phyloP scores from a whole-genome alignment of 2,888 invertebrate genomes.

The Clostera curtula region DNA sequence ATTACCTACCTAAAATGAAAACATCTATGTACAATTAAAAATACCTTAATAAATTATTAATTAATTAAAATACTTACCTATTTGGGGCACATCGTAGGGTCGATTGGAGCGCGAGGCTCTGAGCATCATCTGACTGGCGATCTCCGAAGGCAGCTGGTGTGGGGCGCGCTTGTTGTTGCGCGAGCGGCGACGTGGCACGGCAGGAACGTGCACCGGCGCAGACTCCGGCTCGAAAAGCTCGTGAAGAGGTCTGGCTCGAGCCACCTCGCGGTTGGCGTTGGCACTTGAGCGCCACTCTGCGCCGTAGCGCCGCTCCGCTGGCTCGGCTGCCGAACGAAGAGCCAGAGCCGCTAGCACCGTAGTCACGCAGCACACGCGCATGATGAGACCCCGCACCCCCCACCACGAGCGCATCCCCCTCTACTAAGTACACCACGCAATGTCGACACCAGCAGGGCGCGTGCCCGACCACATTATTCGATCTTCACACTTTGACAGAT shows the following conservation, averaged over 20 bases:
- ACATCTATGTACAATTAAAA: constrained; percentile 1
- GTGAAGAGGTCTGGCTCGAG: constrained; percentile 50
- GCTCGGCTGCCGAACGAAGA: constrained; percentile 56
- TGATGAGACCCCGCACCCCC: constrained; percentile 49
- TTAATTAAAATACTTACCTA: constrained; percentile 81
- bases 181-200: constrained; percentile 43
- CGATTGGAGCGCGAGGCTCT: constrained; percentile 83
- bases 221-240: constrained; percentile 58
- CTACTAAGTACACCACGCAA: constrained; percentile 59
- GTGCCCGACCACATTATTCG: constrained; percentile 65
- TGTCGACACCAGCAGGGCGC: constrained; percentile 50
- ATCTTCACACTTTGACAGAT: constrained; percentile 25
- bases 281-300: constrained; percentile 55
- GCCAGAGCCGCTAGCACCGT: constrained; percentile 60
- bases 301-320: constrained; percentile 50
- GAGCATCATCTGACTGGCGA: constrained; percentile 86
- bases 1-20: too few relatives aligned
- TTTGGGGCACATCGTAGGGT: constrained; percentile 90
- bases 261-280: constrained; percentile 40
- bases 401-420: constrained; percentile 53
- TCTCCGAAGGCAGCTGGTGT: constrained; percentile 66
- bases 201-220: constrained; percentile 34
- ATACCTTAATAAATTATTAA: constrained; percentile 1
- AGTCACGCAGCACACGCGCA: constrained; percentile 64
- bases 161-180: constrained; percentile 52